Evolutionary conservation across 2,797 vertebrate genomes (phyloP).

Genomic region (Tolypeutes matacus): DNA sequence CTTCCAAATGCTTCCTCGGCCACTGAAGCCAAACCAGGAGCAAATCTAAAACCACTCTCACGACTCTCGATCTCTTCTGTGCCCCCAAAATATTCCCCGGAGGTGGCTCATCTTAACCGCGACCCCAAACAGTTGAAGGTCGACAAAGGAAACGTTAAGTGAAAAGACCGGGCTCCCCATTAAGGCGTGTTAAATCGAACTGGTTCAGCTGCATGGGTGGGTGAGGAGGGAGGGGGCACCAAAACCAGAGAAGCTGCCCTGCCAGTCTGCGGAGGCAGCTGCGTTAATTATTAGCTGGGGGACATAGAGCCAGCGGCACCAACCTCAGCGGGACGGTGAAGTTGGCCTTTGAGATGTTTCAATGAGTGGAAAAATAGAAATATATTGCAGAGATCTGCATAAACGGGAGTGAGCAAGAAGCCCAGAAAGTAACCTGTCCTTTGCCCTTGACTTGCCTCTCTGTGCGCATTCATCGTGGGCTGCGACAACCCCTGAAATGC

Average conservation of each 20-base stretch:
- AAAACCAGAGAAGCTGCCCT: neutral
- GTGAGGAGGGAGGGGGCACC: neutral
- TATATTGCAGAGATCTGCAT: neutral
- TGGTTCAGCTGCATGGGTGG: neutral
- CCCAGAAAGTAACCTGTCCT: neutral
- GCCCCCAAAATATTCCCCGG: neutral
- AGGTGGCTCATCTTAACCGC: neutral
- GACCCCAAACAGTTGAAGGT: neutral
- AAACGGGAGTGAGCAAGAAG: neutral
- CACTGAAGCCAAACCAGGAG: neutral
- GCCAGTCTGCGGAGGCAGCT: slow-evolving; percentile 23
- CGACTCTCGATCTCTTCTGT: neutral
- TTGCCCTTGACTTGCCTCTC: neutral
- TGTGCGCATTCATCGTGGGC: neutral
- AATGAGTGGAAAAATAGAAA: neutral
- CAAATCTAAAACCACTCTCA: neutral
- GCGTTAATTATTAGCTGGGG: neutral
- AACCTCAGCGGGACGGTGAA: neutral
- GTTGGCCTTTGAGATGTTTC: neutral
- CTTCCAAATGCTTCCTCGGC: neutral
- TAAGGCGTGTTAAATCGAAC: slow-evolving; percentile 45
- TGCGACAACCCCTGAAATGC: neutral
- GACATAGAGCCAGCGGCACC: neutral
- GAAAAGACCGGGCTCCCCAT: neutral
- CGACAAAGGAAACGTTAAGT: neutral